Percentiles rank a stretch among this genome's conserved stretches.
These are phyloP conservation scores for Salmo trutta DNA, from an alignment of 2,797 vertebrate species.

Conservation along the genomic window DNA sequence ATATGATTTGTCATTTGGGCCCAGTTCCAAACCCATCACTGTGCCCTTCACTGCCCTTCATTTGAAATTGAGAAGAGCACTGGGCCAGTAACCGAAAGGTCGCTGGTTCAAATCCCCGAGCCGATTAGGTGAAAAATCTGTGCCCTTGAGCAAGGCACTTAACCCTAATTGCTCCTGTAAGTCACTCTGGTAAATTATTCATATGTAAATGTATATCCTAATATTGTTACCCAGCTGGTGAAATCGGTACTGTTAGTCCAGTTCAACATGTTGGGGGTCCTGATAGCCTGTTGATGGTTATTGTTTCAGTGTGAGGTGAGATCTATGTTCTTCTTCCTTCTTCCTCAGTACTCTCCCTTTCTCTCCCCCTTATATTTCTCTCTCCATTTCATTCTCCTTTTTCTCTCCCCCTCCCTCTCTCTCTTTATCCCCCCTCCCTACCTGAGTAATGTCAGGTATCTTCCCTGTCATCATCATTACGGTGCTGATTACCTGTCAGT, in stretches of 20 bases:
- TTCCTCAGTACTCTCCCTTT: constrained; percentile 36
- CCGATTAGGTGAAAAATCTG: too few species aligned
- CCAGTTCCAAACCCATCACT: constrained; percentile 32
- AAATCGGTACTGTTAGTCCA: constrained; percentile 34
- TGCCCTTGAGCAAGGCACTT: too few species aligned
- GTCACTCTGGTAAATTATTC: too few species aligned
- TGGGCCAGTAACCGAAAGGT: too few species aligned
- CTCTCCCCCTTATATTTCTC: background rate
- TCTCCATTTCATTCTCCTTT: background rate
- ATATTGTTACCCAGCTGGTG: constrained; percentile 58
- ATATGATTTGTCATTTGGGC: constrained; percentile 49
- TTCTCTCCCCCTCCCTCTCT: background rate
- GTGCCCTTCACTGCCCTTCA: constrained; percentile 42
- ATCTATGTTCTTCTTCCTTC: constrained; percentile 2
- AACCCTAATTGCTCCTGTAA: too few species aligned
- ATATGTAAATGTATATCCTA: constrained; percentile 36
- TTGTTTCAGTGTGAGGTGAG: constrained; percentile 41
- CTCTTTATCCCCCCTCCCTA: constrained; percentile 1
- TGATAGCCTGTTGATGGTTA: constrained; percentile 61
- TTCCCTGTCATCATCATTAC: constrained; percentile 71
- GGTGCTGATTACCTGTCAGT: constrained; percentile 76
- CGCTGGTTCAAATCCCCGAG: too few species aligned
- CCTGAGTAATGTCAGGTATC: constrained; percentile 44
- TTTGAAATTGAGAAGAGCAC: constrained; percentile 24
- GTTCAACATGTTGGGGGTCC: constrained; percentile 28